Percentiles rank a stretch among this genome's conserved stretches.
Evolutionary conservation across 2,888 invertebrate species (phyloP).

Genomic region (Diogma glabrata): DNA sequence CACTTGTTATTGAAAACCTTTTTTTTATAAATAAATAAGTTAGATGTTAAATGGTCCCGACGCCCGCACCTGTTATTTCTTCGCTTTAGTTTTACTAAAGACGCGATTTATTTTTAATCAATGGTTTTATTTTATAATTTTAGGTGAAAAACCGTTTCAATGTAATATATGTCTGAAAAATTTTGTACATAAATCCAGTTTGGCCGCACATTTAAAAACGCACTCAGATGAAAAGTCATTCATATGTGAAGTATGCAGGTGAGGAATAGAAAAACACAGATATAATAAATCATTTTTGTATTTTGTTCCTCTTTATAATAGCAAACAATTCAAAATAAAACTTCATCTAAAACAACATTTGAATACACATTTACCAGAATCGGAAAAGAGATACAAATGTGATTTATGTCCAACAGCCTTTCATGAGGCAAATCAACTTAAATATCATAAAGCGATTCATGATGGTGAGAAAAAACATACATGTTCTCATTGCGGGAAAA

Average conservation of each 20-base stretch:
- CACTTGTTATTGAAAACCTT: too few relatives aligned
- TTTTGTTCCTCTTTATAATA: too few relatives aligned
- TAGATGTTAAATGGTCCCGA: too few relatives aligned
- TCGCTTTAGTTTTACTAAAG: too few relatives aligned
- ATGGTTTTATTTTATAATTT: too few relatives aligned
- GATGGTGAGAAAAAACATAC: background rate
- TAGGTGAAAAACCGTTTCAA: conserved; percentile 7
- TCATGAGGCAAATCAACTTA: background rate
- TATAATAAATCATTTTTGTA: too few relatives aligned
- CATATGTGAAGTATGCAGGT: conserved; percentile 1
- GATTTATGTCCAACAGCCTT: background rate
- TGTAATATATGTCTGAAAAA: conserved; percentile 6
- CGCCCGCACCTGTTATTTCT: too few relatives aligned
- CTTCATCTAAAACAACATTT: conserved; percentile 2
- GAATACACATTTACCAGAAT: conserved; percentile 4
- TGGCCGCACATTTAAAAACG: background rate
- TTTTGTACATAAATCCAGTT: background rate
- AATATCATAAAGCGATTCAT: conserved; percentile 2
- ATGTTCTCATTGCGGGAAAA: background rate
- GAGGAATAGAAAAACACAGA: too few relatives aligned
- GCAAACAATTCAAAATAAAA: conserved; percentile 3
- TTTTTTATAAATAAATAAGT: too few relatives aligned
- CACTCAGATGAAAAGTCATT: conserved; percentile 3
- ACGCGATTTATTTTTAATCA: too few relatives aligned
- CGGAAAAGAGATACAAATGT: conserved; percentile 5